Evolutionary conservation across 2,888 invertebrate species (phyloP).

Genomic region (Empis livida): DNA sequence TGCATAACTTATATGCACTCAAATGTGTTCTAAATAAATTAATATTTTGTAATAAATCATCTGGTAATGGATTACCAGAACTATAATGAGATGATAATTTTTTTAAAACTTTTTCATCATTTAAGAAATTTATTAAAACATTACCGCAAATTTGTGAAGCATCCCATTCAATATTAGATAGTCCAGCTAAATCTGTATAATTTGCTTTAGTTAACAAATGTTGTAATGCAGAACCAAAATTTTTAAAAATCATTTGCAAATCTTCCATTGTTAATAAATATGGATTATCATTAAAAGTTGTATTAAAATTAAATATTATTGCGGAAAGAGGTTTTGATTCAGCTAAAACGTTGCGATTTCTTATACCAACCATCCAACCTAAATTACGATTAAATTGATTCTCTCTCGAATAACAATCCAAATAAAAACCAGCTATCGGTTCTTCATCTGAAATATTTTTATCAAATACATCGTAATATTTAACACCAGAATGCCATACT

Average conservation of each 20-base stretch:
- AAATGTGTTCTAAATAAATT: conserved; percentile 55
- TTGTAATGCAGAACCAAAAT: conserved; percentile 80
- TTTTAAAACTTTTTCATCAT: conserved; percentile 45
- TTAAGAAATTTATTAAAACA: conserved; percentile 71
- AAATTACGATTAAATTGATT: conserved; percentile 52
- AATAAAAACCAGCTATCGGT: conserved; percentile 70
- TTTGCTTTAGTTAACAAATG: conserved; percentile 70
- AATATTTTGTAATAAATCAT: conserved; percentile 49
- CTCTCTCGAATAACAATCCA: conserved; percentile 64
- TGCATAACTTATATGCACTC: conserved; percentile 65
- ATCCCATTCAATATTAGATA: conserved; percentile 89
- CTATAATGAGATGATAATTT: conserved; percentile 62
- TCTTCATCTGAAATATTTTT: conserved; percentile 14
- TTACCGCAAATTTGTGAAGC: conserved; percentile 71
- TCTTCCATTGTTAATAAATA: conserved; percentile 64
- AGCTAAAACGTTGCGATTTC: conserved; percentile 53
- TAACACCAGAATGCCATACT: conserved; percentile 78
- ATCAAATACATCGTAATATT: conserved; percentile 61
- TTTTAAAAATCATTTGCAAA: conserved; percentile 61
- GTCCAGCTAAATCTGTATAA: conserved; percentile 73
- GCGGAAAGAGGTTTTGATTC: conserved; percentile 61
- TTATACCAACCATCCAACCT: conserved; percentile 68
- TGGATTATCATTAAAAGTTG: conserved; percentile 48
- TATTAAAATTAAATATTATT: conserved; percentile 70
- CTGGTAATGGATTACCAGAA: conserved; percentile 57